Base-by-base conservation (phyloP, 2,113 vertebrate genomes). In the Morone chrysops region DNA sequence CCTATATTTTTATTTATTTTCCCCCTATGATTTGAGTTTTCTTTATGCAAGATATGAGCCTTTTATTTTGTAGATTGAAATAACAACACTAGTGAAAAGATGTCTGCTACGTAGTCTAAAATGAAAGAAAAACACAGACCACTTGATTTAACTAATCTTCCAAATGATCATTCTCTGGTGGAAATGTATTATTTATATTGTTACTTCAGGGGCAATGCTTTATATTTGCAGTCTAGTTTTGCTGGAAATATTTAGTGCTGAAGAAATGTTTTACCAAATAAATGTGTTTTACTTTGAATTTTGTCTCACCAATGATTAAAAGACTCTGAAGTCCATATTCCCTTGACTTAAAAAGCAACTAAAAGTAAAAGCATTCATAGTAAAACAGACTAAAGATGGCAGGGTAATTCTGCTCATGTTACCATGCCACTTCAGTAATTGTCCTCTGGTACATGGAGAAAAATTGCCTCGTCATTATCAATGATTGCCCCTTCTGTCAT, bases 391-490 rank as follows among this genome's bases (percentile, higher is more conserved):
- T 20, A 41, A 31, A 60, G 48, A 75, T 40, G 53, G 18, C 20
- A 10, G 38, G 40, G 36, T 22, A 57, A 74, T 86, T 81, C 50
- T 71, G 6, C 70, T 83, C 60, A 41, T 68, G 56, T 86, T 87
- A 70, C 50, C 20, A 59, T 0, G 0, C 18, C 48, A 65, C 67
- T 80, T 76, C 75, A 82, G 70, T 82, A 69, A 78, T 75, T 82
- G 66, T 74, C 60, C 61, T 72, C 56, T 50, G 71, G 62, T 82
- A 72, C 75, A 87, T 51, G 41, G 65, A 75, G 73, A 66, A 47
- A 89, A 89, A 87, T 82, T 50, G 65, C 70, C 75, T 75, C 36
- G 57, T 86, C 68, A 83, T 88, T 89, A 83, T 85, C 75, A 48
- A 54, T 82, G 68, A 86, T 88, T 83, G 73, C 53, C 43, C 68